A percentile compares a stretch with the other conserved stretches of the same genome.
These are phyloP conservation scores for Eupithecia tripunctaria DNA, from an alignment of 2,888 invertebrate genomes.

Conservation along the genomic window DNA sequence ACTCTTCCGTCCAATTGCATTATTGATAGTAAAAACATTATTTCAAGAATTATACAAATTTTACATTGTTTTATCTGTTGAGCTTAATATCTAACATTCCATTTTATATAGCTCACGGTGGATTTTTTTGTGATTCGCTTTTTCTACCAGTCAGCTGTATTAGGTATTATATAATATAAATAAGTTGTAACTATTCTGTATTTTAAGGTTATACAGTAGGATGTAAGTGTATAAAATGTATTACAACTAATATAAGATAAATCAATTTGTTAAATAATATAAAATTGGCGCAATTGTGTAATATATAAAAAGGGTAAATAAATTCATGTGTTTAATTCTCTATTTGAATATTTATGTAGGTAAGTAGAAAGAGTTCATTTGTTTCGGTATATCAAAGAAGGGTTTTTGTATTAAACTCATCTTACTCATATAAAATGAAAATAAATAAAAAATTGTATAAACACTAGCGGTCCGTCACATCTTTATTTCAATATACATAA, in stretches of 20 bases:
- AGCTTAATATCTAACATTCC: constrained; percentile 30
- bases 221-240: constrained; percentile 49
- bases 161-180: constrained; percentile 51
- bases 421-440: no score
- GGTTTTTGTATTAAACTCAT: neutral
- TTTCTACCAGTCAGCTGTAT: constrained; percentile 37
- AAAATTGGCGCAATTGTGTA: constrained; percentile 46
- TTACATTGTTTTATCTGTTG: constrained; percentile 21
- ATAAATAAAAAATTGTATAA: no score
- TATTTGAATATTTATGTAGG: neutral
- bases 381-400: neutral
- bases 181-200: constrained; percentile 32
- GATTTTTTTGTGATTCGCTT: constrained; percentile 50
- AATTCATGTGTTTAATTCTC: constrained; percentile 27
- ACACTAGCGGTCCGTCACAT: no score
- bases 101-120: constrained; percentile 63
- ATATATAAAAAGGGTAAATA: constrained; percentile 51
- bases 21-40: neutral
- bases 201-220: constrained; percentile 44
- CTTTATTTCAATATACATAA: no score
- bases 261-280: constrained; percentile 14
- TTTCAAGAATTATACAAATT: neutral
- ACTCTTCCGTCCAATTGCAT: neutral
- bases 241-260: constrained; percentile 33
- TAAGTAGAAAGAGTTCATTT: neutral